These are phyloP conservation scores for Phalacrocorax carbo DNA, from an alignment of 2,113 vertebrate species.

Conservation along the genomic window DNA sequence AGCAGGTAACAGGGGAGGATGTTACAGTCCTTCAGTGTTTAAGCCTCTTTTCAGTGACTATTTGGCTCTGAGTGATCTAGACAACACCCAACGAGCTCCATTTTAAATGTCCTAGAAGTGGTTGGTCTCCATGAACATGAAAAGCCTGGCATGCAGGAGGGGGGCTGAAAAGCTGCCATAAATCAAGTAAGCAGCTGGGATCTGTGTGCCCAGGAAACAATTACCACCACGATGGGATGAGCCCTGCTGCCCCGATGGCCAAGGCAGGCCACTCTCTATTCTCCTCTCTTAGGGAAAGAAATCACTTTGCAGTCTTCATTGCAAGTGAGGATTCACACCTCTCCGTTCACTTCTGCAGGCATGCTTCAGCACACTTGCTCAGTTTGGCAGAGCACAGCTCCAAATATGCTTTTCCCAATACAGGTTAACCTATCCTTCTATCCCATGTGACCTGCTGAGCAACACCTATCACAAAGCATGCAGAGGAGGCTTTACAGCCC, in stretches of 20 bases:
- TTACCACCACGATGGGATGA: neutral
- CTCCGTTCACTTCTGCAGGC: neutral
- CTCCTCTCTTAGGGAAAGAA: neutral
- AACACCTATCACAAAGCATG: neutral
- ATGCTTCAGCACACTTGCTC: neutral
- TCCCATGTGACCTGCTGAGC: neutral
- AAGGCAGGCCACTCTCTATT: neutral
- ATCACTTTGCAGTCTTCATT: neutral
- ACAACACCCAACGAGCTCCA: fast-evolving
- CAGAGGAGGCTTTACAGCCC: neutral
- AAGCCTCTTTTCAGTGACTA: neutral
- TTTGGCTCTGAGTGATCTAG: neutral
- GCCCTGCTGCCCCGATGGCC: neutral
- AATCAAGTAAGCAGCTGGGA: neutral
- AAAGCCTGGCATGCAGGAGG: neutral
- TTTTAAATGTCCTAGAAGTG: neutral
- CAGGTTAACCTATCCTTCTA: neutral
- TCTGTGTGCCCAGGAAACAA: neutral
- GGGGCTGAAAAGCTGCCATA: neutral
- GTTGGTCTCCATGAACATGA: neutral
- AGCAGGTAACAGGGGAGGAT: neutral
- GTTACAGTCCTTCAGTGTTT: neutral
- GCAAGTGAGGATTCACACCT: neutral
- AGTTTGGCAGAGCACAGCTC: neutral
- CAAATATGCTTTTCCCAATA: neutral